Base-by-base conservation (phyloP, 2,113 vertebrate genomes). In the Campylomormyrus tamandua region DNA sequence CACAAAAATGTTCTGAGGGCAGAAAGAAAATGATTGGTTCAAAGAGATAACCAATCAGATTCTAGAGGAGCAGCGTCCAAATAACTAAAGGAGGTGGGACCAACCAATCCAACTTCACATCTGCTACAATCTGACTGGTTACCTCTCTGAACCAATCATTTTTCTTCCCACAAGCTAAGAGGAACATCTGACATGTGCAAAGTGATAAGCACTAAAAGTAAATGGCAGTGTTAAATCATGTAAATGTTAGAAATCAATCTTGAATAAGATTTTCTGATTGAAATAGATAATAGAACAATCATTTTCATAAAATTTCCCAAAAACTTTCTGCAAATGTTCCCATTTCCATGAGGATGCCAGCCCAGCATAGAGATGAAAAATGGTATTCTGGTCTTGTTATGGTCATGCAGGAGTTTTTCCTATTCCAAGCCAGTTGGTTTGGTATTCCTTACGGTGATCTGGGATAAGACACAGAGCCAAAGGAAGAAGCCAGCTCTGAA, bases 391-490 rank as follows among this genome's bases (percentile, higher is more conserved):
- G 42, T 80, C 74, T 66, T 27, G 24, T 27, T 39, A 21, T 42
- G 39, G 35, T 83, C 39, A 45, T 19, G 27, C 17, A 5, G 50
- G 50, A 56, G 13, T 86, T 86, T 86, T 58, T 24, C 1, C 45
- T 45, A 46, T 49, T 19, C 42, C 39, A 21, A 39, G 27, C 66
- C 50, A 9, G 87, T 19, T 24, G 21, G n/a, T 53, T 50, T 31
- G 42, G 17, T 15, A 42, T 31, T 35, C 24, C 97, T 96, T 96
- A 99, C 98, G 96, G 96, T 94, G 93, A 98, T 95, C 95, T 99
- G 98, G 8, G 97, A 98, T 88, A 97, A 87, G 80, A 95, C 95
- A 45, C 98, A 97, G 83, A 99, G 93, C 92, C 94, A 96, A 83
- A 97, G 91, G 91, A 84, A 96, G 95, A 90, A 94, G 93, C 96